Evolutionary conservation across 2,113 vertebrate species (phyloP).

Genomic region (Sula dactylatra): DNA sequence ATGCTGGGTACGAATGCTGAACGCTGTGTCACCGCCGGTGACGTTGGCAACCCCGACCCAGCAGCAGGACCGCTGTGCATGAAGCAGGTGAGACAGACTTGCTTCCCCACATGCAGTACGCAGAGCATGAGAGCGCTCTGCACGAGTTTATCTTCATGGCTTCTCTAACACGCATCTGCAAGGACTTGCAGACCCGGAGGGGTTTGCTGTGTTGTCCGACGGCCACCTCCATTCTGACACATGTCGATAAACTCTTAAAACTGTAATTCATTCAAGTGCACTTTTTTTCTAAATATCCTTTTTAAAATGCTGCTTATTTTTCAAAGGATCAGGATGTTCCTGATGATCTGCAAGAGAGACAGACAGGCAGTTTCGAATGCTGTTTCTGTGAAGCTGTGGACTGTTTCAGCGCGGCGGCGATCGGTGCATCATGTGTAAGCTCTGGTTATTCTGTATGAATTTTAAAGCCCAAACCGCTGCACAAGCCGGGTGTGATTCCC

Average conservation of each 20-base stretch:
- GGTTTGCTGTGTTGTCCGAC: no score
- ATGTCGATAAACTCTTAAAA: background rate
- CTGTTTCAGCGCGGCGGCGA: fast-evolving
- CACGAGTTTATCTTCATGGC: background rate
- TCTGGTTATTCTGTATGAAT: background rate
- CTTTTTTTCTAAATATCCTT: background rate
- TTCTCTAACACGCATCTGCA: background rate
- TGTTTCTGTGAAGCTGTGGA: background rate
- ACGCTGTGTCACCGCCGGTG: fast-evolving
- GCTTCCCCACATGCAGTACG: fast-evolving
- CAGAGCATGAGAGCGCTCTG: fast-evolving
- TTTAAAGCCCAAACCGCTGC: background rate
- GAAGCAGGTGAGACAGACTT: fast-evolving
- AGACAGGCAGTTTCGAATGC: background rate
- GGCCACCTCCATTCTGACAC: background rate
- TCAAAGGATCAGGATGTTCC: background rate
- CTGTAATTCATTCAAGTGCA: fast-evolving
- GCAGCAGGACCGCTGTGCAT: fast-evolving
- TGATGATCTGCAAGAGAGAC: background rate
- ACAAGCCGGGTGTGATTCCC: background rate
- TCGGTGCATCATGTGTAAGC: background rate
- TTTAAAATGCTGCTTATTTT: background rate
- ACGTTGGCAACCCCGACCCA: fast-evolving
- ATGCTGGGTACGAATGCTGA: fast-evolving
- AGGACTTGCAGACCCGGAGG: background rate